Evolutionary conservation across 2,888 invertebrate genomes (phyloP).

Genomic region (Ashinkailepas kermadecensis): DNA sequence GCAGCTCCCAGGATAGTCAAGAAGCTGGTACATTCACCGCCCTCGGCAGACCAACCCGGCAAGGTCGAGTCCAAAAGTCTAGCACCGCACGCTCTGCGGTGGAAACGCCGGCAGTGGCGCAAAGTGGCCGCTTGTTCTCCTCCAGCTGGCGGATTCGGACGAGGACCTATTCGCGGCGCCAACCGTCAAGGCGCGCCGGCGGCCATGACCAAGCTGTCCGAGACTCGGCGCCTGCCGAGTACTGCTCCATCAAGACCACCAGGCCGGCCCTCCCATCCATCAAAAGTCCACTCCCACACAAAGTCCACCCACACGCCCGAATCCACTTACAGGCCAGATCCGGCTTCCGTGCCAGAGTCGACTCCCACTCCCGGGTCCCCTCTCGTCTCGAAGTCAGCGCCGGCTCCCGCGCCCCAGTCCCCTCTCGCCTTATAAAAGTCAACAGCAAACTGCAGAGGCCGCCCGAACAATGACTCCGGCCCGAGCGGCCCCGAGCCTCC

Average conservation of each 20-base stretch:
- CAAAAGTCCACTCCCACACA: neutral
- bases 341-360: neutral
- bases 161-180: slow-evolving; percentile 2
- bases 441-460: neutral
- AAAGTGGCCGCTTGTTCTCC: neutral
- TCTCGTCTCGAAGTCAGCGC: neutral
- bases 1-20: too few species aligned
- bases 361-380: neutral
- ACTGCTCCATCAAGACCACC: neutral
- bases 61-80: too few species aligned
- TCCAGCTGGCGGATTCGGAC: neutral
- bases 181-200: neutral
- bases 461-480: too few species aligned
- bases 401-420: neutral
- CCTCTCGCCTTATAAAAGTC: neutral
- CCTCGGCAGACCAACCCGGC: too few species aligned
- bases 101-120: too few species aligned
- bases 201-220: neutral
- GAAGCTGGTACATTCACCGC: too few species aligned
- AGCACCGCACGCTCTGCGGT: too few species aligned
- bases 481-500: slow-evolving; percentile 45
- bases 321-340: neutral
- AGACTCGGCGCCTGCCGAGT: too few species aligned
- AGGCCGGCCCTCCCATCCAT: neutral
- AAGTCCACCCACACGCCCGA: neutral